Conservation (phyloP, 2,888 invertebrate genomes). For the Ctenicera cuprea region DNA sequence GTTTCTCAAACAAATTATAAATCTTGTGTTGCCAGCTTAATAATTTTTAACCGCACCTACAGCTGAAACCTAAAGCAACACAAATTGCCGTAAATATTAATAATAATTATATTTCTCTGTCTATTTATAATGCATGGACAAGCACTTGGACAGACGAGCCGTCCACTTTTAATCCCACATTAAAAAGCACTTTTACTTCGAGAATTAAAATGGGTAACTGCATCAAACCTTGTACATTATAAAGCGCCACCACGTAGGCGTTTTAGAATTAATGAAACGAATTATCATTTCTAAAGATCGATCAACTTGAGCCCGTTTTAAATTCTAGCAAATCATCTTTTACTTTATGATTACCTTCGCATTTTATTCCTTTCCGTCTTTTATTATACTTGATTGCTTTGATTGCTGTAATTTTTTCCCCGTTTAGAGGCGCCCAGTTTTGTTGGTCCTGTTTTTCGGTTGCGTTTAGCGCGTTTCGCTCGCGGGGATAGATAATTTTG, state of each 20-base stretch:
- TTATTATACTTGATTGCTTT: conserved; percentile 42
- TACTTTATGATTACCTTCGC: conserved; percentile 42
- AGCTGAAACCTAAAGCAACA: conserved; percentile 38
- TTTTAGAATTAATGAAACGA: conserved; percentile 43
- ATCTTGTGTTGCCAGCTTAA: conserved; percentile 15
- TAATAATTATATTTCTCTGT: conserved; percentile 44
- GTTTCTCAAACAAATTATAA: conserved; percentile 23
- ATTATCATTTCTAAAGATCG: conserved; percentile 46
- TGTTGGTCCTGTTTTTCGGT: conserved; percentile 19
- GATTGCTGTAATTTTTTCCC: conserved; percentile 45
- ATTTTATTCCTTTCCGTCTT: conserved; percentile 39
- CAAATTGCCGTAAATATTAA: conserved; percentile 43
- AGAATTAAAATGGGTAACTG: conserved; percentile 29
- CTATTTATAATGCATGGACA: conserved; percentile 43
- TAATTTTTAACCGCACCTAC: conserved; percentile 39
- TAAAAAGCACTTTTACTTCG: conserved; percentile 5
- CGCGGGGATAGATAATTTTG: conserved; percentile 34
- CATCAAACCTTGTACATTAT: conserved; percentile 31
- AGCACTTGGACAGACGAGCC: conserved; percentile 27
- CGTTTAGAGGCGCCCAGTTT: conserved; percentile 35
- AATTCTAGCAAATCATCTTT: conserved; percentile 44
- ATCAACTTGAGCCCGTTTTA: conserved; percentile 38
- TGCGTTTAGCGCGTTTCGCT: conserved; percentile 28
- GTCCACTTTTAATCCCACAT: background rate
- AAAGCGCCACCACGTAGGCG: conserved; percentile 46